Base-by-base conservation (phyloP, 2,797 vertebrate species). In the Brachyalestes nurse region DNA sequence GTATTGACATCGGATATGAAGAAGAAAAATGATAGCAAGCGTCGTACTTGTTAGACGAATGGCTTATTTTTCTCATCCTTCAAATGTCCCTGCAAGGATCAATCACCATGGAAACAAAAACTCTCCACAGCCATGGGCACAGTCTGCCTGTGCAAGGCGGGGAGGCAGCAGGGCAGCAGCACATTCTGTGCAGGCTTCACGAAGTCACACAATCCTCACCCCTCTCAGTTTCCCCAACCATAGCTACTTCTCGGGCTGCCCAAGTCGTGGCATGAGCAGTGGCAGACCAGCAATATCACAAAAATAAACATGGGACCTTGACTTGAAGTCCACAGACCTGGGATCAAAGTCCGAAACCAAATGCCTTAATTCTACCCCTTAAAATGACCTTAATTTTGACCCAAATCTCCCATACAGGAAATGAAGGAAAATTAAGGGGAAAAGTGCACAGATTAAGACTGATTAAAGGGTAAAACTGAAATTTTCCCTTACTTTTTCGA, bases 81-180 rank as follows among this genome's bases (percentile, higher is more conserved):
- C 49, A 40, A 13, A 73, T 49, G 2, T 60, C 72, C 53, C 51
- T 58, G 19, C 13, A 58, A 55, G 42, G 6, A 9, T 58, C 6
- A n/a, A 74, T 80, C 72, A 23, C 78, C 78, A 80, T 80, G 72
- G 78, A 74, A 80, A 80, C 78, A 74, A 80, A 72, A 80, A 72
- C 23, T 38, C 71, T 67, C 72, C 61, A 60, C 34, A 51, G 62
- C 23, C 25, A 67, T 47, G 49, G 62, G 53, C 38, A 80, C 5
- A 13, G 40, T 64, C 67, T 79, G 55, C 42, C 25, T 70, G 42
- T 12, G 57, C 23, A 25, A 72, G 67, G 67, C 9, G 45, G 17
- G 14, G 42, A 73, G 21, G 21, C 40, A 19, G 49, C 19, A 21
- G 53, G 53, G 51, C 23, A 16, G 28, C 10, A 14, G 71, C 34